Percentiles rank a stretch among this genome's conserved stretches.
Evolutionary conservation across 2,888 invertebrate species (phyloP).

Genomic region (Ceraclea dissimilis): DNA sequence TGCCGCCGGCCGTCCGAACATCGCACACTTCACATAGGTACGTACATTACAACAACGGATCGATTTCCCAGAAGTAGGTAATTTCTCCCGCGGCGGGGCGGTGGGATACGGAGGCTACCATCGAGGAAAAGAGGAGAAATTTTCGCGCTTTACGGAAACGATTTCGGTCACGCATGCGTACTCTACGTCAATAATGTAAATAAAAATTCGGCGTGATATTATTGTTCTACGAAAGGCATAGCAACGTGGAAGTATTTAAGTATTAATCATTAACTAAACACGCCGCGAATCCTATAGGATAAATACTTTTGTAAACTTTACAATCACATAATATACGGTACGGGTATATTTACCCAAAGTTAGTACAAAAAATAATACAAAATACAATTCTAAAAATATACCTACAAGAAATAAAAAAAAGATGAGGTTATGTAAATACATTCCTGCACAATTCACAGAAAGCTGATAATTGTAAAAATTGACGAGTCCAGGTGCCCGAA

Average conservation of each 20-base stretch:
- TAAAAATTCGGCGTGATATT: neutral
- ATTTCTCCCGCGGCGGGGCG: neutral
- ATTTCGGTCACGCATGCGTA: constrained; percentile 1
- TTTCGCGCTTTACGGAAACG: neutral
- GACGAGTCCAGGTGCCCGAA: no score
- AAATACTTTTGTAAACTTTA: no score
- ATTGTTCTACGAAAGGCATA: neutral
- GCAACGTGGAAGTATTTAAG: neutral
- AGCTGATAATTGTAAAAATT: no score
- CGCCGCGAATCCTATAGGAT: no score
- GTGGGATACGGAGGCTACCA: neutral
- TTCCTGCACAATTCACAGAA: no score
- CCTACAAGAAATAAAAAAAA: no score
- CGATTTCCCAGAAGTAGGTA: neutral
- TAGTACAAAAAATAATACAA: no score
- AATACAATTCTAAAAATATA: no score
- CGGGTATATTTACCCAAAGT: no score
- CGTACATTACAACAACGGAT: neutral
- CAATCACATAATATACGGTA: no score
- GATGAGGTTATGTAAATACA: no score
- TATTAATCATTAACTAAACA: no score
- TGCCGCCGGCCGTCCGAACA: neutral
- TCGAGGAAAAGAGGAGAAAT: neutral
- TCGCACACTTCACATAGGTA: neutral
- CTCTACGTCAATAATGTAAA: neutral